These are phyloP conservation scores for Zaprionus lineosus DNA, from an alignment of 2,888 invertebrate species.

Conservation along the genomic window DNA sequence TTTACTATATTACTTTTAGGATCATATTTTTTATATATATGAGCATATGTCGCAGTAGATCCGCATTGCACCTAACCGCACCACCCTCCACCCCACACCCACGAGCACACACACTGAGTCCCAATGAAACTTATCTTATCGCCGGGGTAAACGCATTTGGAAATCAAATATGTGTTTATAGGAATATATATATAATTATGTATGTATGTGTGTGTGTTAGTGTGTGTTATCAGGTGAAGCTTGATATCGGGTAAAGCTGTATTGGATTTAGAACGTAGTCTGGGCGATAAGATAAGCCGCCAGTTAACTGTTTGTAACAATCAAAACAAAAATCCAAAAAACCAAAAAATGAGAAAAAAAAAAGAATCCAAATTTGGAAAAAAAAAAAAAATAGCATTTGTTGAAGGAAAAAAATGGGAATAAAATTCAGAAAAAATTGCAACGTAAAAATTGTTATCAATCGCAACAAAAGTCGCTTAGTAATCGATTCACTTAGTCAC, in stretches of 20 bases:
- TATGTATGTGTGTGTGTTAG: slow-evolving; percentile 4
- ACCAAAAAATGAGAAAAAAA: not conserved
- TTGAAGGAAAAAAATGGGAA: too few relatives aligned
- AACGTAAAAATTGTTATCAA: slow-evolving; percentile 20
- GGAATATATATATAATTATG: slow-evolving; percentile 20
- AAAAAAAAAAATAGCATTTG: not conserved
- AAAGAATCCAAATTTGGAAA: too few relatives aligned
- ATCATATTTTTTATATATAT: slow-evolving; percentile 35
- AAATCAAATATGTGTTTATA: slow-evolving; percentile 45
- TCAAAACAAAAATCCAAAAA: not conserved
- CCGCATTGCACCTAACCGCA: slow-evolving; percentile 8
- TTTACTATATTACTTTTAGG: not conserved
- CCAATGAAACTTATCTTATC: slow-evolving; percentile 55
- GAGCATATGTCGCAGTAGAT: slow-evolving; percentile 51
- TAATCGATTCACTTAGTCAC: slow-evolving; percentile 54
- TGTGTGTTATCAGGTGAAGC: too few relatives aligned
- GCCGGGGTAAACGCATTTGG: slow-evolving; percentile 48
- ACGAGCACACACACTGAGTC: not conserved
- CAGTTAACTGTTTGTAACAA: not conserved
- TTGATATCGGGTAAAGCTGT: slow-evolving; percentile 10
- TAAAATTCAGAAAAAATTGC: not conserved
- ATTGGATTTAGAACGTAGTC: slow-evolving; percentile 39
- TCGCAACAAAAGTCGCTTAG: slow-evolving; percentile 11
- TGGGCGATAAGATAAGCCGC: slow-evolving; percentile 38
- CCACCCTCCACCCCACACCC: not conserved